Base-by-base conservation (phyloP, 2,113 vertebrate genomes). In the Malurus elegans region DNA sequence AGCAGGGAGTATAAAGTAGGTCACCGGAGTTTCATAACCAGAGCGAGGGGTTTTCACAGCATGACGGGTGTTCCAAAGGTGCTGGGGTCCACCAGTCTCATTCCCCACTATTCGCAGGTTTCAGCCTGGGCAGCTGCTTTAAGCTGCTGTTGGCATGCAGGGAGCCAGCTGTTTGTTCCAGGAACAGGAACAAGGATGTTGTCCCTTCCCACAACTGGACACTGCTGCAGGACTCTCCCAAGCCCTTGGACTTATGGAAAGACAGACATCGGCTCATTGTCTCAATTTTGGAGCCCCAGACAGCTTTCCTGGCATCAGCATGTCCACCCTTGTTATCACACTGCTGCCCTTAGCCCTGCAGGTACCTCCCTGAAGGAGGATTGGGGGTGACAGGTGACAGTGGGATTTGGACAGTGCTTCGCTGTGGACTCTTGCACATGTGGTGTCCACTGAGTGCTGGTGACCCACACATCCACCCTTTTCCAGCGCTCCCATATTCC, bases 1-100 rank as follows among this genome's bases (percentile, higher is more conserved):
- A 97, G 96, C 96, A 5, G 94, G 88, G 94, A 86, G 83, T n/a
- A 64, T 51, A 97, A 98, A 98, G 88, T 98, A 98, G 98, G 98
- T 98, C 97, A 75, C 92, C 2, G 53, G 87, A 92, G 81, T 97
- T 97, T 97, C 76, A 6, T 97, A 97, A 98, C 95, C 62, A 1
- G 38, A 85, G 24, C 4, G 3, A 62, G 44, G 92, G 62, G 81
- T 66, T 94, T 92, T 66, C 69, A 32, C 54, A 40, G 31, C 47
- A 14, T 3, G 0, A 31, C 0, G 8, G 28, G 40, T 48, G 17
- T 56, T 75, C 58, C 16, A 13, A 11, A 42, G 51, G 9, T 32
- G 47, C 18, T 0, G 1, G 26, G 14, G 5, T 5, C 45, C 31
- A 28, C 38, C 0, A 0, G 25, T 15, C n/a, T 42, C 32, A 1